Evolutionary conservation across 2,113 vertebrate species (phyloP).

Genomic region (Diphyllodes magnificus): DNA sequence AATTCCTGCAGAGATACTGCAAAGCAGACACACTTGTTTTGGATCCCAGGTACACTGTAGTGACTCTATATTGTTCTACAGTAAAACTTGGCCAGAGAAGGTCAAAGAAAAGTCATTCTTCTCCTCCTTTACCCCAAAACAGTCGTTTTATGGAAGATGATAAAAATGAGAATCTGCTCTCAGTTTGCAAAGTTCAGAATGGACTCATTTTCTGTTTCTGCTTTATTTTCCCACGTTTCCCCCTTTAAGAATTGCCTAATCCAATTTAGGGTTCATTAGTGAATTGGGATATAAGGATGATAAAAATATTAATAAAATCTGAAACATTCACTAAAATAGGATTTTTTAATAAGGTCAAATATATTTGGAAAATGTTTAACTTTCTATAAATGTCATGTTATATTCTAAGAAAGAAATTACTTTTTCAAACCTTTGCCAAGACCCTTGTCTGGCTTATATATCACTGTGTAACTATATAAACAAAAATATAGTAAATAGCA

Average conservation of each 20-base stretch:
- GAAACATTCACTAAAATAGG: slow-evolving; percentile 15
- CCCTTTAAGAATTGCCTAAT: slow-evolving; percentile 25
- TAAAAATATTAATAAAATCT: slow-evolving; percentile 26
- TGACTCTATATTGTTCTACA: neutral
- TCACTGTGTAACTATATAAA: neutral
- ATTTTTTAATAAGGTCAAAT: slow-evolving; percentile 46
- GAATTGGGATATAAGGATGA: slow-evolving; percentile 36
- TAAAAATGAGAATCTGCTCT: slow-evolving; percentile 28
- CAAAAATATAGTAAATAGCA: neutral
- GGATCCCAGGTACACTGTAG: neutral
- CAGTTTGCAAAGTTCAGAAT: slow-evolving; percentile 21
- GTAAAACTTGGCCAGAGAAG: slow-evolving; percentile 12
- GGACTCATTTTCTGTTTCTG: neutral
- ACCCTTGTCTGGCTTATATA: neutral
- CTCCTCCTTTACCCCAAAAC: neutral
- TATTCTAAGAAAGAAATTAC: neutral
- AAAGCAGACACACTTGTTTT: slow-evolving; percentile 1
- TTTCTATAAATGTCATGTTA: neutral
- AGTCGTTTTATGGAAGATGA: neutral
- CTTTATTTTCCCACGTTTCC: neutral
- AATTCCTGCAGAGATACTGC: slow-evolving; percentile 41
- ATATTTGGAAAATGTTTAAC: slow-evolving; percentile 34
- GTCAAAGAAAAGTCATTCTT: slow-evolving; percentile 31
- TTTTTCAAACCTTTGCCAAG: neutral
- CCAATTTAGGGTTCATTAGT: slow-evolving; percentile 43